These are phyloP conservation scores for Trichosurus vulpecula DNA, from an alignment of 2,797 vertebrate genomes.

Conservation along the genomic window DNA sequence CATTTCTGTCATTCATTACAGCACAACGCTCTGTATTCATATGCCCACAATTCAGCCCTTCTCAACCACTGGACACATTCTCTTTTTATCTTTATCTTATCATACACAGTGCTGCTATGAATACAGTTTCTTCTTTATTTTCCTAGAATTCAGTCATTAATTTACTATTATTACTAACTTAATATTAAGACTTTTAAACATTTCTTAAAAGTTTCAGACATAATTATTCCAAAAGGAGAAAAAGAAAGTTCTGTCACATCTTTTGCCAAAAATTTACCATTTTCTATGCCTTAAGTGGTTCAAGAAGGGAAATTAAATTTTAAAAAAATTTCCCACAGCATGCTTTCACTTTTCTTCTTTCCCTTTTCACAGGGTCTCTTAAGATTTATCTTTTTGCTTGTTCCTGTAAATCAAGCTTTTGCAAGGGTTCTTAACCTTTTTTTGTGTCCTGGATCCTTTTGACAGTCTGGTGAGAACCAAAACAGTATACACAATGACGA, in stretches of 20 bases:
- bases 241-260: not conserved
- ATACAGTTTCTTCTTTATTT: not conserved
- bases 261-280: not conserved
- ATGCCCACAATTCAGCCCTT: not conserved
- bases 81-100: not conserved
- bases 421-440: not conserved
- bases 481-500: not conserved
- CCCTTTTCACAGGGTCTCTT: not conserved
- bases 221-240: not conserved
- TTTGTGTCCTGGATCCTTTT: not conserved
- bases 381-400: not conserved
- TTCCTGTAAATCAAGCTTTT: not conserved
- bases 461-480: not conserved
- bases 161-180: not conserved
- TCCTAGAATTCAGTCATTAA: not conserved
- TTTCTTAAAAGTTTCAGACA: not conserved
- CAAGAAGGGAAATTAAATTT: no score
- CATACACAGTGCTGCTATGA: not conserved
- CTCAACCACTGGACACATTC: not conserved
- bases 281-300: not conserved
- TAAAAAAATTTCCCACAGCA: no score
- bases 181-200: not conserved
- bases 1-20: not conserved
- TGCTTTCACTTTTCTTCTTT: not conserved
- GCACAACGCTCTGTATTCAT: not conserved